Conservation (phyloP, 2,113 vertebrate genomes). For the Plectropomus leopardus region DNA sequence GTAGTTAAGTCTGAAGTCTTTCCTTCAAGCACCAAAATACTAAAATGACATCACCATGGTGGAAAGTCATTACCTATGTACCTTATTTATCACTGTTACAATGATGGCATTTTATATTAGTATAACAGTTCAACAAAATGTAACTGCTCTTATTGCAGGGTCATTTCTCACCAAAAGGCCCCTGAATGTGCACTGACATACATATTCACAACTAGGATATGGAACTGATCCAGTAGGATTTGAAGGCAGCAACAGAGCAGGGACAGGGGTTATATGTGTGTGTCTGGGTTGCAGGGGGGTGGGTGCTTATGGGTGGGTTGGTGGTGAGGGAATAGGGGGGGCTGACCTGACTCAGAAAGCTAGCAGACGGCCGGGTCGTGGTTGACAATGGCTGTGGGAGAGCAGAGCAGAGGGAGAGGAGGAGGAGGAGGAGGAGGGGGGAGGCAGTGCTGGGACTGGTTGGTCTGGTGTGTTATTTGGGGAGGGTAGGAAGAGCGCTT, state of each 20-base stretch:
- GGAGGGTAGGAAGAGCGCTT: slow-evolving; percentile 66
- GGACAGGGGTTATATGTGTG: slow-evolving; percentile 38
- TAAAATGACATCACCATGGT: background rate
- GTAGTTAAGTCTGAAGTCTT: background rate
- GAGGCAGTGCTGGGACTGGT: slow-evolving; percentile 22
- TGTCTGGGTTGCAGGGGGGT: slow-evolving; percentile 37
- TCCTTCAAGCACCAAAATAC: background rate
- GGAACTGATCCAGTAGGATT: slow-evolving; percentile 1
- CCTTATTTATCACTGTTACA: background rate
- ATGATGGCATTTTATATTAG: background rate
- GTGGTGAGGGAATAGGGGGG: no score
- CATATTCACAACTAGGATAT: background rate
- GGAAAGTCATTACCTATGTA: background rate
- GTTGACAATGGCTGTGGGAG: slow-evolving; percentile 80
- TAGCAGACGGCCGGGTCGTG: slow-evolving; percentile 70
- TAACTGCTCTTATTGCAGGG: background rate
- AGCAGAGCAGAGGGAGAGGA: slow-evolving; percentile 27
- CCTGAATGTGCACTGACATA: slow-evolving; percentile 3
- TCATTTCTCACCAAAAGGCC: background rate
- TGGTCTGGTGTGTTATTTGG: slow-evolving; percentile 66
- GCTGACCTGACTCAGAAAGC: slow-evolving; percentile 72
- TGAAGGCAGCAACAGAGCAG: slow-evolving; percentile 58
- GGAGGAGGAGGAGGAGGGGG: slow-evolving; percentile 23
- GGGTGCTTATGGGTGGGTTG: slow-evolving; percentile 10
- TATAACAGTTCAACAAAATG: background rate